Base-by-base conservation (phyloP, 30 jellyfish, hydroid and myxozoan species). In the Turritopsis rubra region DNA sequence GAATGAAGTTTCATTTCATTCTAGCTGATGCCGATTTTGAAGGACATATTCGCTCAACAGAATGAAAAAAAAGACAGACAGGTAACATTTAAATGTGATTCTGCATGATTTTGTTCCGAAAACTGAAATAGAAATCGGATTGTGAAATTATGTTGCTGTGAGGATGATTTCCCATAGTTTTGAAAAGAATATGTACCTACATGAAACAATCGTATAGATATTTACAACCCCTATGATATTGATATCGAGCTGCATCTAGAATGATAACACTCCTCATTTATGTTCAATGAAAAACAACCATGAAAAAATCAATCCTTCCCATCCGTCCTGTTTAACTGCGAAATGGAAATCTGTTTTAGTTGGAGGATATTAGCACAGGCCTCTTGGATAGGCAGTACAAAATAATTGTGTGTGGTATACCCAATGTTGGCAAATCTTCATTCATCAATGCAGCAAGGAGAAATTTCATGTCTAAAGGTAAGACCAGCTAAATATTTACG, bases 341-440 rank as follows among this genome's bases (percentile, higher is more conserved):
- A 3, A 41, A 3, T 3, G 13, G 60, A 41, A 41, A 5, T 41
- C 13, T 41, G 60, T 41, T 41, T 41, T 13, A 41, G 60, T 41
- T 13, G 9, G 60, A 3, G 60, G 60, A 41, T 3, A 5, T 3
- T 3, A 3, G 9, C 13, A 13, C 60, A 41, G 75, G 25, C 20
- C 31, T 82, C 27, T n/a, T 24, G n/a, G 86, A 82, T 28, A 68
- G 75, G 24, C 85, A 66, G 28, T 91, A 86, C 75, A 85, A 90
- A 71, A 80, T 87, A 0, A 70, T 91, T 22, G 91, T 91, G 20
- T 91, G 98, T 84, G 98, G 98, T 0, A 85, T 91, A 8, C 98
- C 98, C 16, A 91, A 91, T 72, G 88, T 91, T 72, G 98, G 98
- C 24, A 91, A 91, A 79, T 91, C 98, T 4, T 91, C 98, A 24